Percentiles rank a stretch among this genome's conserved stretches.
phyloP scores from a whole-genome alignment of 1,140 invertebrate species.

The Pseudomyrmex pallidus region DNA sequence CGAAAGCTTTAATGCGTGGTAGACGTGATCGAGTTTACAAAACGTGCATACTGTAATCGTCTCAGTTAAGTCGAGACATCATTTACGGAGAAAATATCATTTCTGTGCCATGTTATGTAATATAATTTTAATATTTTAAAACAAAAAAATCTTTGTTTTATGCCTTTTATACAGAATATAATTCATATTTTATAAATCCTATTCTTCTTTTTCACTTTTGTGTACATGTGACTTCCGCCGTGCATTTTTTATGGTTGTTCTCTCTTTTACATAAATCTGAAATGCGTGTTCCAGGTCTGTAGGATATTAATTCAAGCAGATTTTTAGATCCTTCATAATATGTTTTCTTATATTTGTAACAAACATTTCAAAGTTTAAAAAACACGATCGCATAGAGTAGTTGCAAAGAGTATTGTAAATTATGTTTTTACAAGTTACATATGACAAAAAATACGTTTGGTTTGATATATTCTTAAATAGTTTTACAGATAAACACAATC shows the following conservation, averaged over 20 bases:
- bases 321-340: not conserved
- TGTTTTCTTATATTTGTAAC: not conserved
- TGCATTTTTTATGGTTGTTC: not conserved
- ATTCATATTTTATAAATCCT: not conserved
- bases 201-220: not conserved
- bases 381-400: not conserved
- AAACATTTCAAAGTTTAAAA: not conserved
- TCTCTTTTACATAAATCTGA: no score
- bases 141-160: slow-evolving; percentile 9
- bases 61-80: slow-evolving; percentile 38
- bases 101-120: slow-evolving; percentile 15
- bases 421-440: no score
- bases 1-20: slow-evolving; percentile 54
- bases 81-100: slow-evolving; percentile 40
- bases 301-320: not conserved
- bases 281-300: no score
- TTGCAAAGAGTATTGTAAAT: no score
- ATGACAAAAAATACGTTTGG: no score
- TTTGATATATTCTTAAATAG: not conserved
- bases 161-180: not conserved
- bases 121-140: slow-evolving; percentile 11
- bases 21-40: slow-evolving; percentile 60
- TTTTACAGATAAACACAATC: no score
- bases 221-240: not conserved
- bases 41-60: slow-evolving; percentile 38